Evolutionary conservation across 2,797 vertebrate species (phyloP), one percentile per base, ranked within the genome.

Genomic region (Amblyopsis hoosieri): DNA sequence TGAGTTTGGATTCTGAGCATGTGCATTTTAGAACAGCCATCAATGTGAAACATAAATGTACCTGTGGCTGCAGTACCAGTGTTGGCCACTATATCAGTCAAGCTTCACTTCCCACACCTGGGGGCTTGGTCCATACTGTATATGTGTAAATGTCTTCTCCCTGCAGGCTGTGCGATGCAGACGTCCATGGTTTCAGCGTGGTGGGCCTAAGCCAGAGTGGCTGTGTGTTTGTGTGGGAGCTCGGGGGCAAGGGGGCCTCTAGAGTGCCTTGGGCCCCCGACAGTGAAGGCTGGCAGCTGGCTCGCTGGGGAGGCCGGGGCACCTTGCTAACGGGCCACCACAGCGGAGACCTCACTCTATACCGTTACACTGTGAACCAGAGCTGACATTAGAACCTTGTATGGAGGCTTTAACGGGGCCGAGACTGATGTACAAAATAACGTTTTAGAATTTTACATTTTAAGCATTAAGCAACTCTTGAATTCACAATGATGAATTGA

Each of bases 241-340:
- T 84, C 2, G 45, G 69, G 1, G 19, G 13, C 0, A 59, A 0
- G 0, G 46, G 13, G 19, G 31, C 7, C 42, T 12, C 78, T 0
- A 69, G 23, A 53, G 69, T 55, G 59, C 5, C 79, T 50, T 47
- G 66, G 76, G 76, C 76, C 33, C 75, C 79, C 0, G 81, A 81
- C 57, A 67, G 66, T 0, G 82, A 84, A 1, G 85, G 79, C 60
- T 90, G 87, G 87, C 82, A 85, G 55, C 71, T 90, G 67, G 89
- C 73, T 12, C 82, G 88, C 13, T 90, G 86, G 88, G 87, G 84
- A 0, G 70, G 19, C 0, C 33, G 1, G 5, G 69, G 67, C 48
- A 69, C 46, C 9, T 76, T 91, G 64, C 17, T 91, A 57, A 87
- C 83, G 0, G 88, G 85, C 5, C 88, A 88, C 51, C 78, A 77